phyloP scores from a whole-genome alignment of 2,888 invertebrate genomes.

The Athetis lepigone region DNA sequence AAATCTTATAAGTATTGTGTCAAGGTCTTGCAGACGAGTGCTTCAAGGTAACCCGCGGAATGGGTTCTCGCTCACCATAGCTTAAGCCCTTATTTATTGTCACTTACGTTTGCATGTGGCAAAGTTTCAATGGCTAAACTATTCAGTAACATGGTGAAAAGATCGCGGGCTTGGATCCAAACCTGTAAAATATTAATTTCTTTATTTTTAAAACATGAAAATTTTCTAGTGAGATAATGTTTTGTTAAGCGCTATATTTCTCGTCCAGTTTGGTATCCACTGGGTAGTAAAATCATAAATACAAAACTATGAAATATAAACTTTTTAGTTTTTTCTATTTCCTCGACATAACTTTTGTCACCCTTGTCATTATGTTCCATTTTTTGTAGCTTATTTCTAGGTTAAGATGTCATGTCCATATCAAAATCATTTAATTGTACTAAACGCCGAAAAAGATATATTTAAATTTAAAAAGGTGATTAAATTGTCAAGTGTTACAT shows the following conservation, averaged over 20 bases:
- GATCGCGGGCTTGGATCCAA: background rate
- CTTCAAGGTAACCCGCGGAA: too few species aligned
- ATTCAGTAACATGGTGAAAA: too few species aligned
- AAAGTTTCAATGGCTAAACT: background rate
- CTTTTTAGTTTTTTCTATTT: slow-evolving; percentile 18
- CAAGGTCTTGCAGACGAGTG: slow-evolving; percentile 13
- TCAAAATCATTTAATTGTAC: slow-evolving; percentile 84
- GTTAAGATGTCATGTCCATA: slow-evolving; percentile 89
- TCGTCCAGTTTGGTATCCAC: too few species aligned
- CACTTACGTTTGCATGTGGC: background rate
- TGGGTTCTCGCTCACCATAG: background rate
- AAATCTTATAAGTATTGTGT: slow-evolving; percentile 9
- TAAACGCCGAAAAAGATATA: slow-evolving; percentile 71
- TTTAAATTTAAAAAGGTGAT: slow-evolving; percentile 70
- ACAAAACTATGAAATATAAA: slow-evolving; percentile 1
- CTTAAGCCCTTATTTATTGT: slow-evolving; percentile 1
- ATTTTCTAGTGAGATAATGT: background rate
- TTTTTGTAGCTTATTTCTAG: slow-evolving; percentile 65
- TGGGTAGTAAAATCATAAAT: background rate
- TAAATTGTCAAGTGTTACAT: slow-evolving; percentile 48
- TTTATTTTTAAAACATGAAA: background rate
- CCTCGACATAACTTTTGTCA: slow-evolving; percentile 12
- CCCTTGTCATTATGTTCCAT: slow-evolving; percentile 49
- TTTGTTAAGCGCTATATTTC: too few species aligned
- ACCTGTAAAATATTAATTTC: too few species aligned